These are phyloP conservation scores for Coregonus ussuriensis DNA, from an alignment of 2,797 vertebrate species.

Conservation along the genomic window DNA sequence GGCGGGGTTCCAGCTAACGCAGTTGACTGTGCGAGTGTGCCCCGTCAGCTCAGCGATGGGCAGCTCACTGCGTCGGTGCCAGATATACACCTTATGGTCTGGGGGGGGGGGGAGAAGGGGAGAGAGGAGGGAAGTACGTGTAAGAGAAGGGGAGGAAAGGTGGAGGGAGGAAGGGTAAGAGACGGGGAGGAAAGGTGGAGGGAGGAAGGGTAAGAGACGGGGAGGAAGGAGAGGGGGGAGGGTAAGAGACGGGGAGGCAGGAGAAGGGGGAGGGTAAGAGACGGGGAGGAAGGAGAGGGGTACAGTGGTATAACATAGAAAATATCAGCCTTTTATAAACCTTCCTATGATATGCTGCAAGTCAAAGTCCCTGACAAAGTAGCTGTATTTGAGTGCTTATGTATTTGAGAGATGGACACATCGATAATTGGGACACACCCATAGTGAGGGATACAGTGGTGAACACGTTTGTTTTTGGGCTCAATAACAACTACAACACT, in stretches of 20 bases:
- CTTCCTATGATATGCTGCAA: not conserved
- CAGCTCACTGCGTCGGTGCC: slow-evolving; percentile 96
- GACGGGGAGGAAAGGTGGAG: not conserved
- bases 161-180: too few relatives aligned
- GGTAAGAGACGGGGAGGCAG: not conserved
- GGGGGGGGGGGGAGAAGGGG: slow-evolving; percentile 6
- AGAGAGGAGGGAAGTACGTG: not conserved
- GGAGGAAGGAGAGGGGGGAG: not conserved
- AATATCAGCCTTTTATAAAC: not conserved
- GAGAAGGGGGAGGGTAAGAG: too few relatives aligned
- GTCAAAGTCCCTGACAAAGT: too few relatives aligned
- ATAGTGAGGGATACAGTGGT: not conserved
- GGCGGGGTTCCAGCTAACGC: slow-evolving; percentile 98
- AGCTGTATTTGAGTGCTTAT: too few relatives aligned
- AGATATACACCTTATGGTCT: slow-evolving; percentile 99
- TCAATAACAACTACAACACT: not conserved
- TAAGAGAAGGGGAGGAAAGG: too few relatives aligned
- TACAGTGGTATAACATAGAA: not conserved
- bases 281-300: not conserved
- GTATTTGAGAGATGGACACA: too few relatives aligned
- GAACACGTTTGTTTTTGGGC: not conserved
- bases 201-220: not conserved
- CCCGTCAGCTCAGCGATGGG: slow-evolving; percentile 97
- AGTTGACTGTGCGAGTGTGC: slow-evolving; percentile 98
- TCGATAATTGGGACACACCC: not conserved